phyloP scores from a whole-genome alignment of 2,888 invertebrate genomes.

The Nomada ruficornis region DNA sequence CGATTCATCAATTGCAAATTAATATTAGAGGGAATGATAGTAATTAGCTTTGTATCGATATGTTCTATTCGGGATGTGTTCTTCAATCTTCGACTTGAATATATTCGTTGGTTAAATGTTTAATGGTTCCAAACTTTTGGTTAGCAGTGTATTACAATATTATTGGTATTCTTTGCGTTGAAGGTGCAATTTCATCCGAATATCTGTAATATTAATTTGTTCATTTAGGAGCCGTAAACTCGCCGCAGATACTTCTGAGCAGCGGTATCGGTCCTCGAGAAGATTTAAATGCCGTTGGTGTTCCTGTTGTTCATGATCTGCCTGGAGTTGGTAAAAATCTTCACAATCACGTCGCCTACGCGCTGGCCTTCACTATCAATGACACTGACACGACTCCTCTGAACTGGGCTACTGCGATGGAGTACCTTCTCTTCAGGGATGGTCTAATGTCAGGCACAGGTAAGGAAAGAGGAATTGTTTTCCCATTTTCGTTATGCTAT shows the following conservation, averaged over 20 bases:
- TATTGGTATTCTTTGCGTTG: not conserved
- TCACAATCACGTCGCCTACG: constrained; percentile 93
- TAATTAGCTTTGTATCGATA: no score
- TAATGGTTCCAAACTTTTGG: no score
- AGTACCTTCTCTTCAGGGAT: constrained; percentile 94
- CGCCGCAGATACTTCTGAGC: constrained; percentile 95
- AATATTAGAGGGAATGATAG: no score
- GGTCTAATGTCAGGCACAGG: constrained; percentile 96
- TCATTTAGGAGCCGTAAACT: constrained; percentile 92
- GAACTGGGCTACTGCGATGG: constrained; percentile 97
- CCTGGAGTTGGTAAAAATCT: constrained; percentile 94
- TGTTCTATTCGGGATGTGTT: no score
- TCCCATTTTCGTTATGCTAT: not conserved
- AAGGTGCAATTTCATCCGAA: not conserved
- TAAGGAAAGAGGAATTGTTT: constrained; percentile 69
- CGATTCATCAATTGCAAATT: no score
- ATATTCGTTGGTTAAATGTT: no score
- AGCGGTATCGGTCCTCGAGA: constrained; percentile 94
- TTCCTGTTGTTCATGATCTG: constrained; percentile 89
- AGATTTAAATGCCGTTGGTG: constrained; percentile 87
- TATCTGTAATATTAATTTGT: not conserved
- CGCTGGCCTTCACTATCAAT: constrained; percentile 91
- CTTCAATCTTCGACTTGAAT: no score
- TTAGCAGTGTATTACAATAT: not conserved
- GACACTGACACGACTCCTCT: constrained; percentile 93